Evolutionary conservation across 1,140 invertebrate genomes (phyloP), one percentile per base, ranked within the genome.

Genomic region (Apolygus lucorum): DNA sequence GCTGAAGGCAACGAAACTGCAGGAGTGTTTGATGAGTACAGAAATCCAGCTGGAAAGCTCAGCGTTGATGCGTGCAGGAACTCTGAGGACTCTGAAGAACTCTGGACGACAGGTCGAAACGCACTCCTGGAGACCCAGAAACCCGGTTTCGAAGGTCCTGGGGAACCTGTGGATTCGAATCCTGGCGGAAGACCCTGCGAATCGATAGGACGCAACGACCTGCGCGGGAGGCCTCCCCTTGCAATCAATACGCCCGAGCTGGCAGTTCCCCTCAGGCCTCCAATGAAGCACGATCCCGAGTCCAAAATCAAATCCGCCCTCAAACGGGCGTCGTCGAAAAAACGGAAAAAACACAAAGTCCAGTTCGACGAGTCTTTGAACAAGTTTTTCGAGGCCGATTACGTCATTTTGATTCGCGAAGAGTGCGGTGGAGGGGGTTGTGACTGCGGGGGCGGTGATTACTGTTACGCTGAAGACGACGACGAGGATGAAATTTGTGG

Each of bases 341-440:
- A 81, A 70, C 75, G 79, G 52, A 81, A 81, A 67, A 89, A 90
- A 76, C 84, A 89, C 77, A 84, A 90, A n/a, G 90, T 93, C 0
- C 85, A 90, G 13, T 92, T 93, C 74, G 89, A 92, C 76, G 90
- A 93, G 79, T 89, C 87, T 71, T 83, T 88, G 24, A 93, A 93
- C 79, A 89, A 91, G 78, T 92, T 91, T 79, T 92, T 92, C 77
- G 90, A 92, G 68, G 90, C 90, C 1, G 90, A 93, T 79, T 93
- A 93, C 75, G 91, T 93, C 72, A 92, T 93, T 74, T 79, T 92
- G 25, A 90, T 92, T 63, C 85, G 90, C 49, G 90, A 92, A 75
- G 90, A 92, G 76, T 90, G 88, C 73, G 88, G 89, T 69, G 88
- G 88, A 74, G 88, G 89, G 59, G 88, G 90, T 75, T 88, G 88